Evolutionary conservation across 2,113 vertebrate genomes (phyloP).

Genomic region (Leucopternis melanops): DNA sequence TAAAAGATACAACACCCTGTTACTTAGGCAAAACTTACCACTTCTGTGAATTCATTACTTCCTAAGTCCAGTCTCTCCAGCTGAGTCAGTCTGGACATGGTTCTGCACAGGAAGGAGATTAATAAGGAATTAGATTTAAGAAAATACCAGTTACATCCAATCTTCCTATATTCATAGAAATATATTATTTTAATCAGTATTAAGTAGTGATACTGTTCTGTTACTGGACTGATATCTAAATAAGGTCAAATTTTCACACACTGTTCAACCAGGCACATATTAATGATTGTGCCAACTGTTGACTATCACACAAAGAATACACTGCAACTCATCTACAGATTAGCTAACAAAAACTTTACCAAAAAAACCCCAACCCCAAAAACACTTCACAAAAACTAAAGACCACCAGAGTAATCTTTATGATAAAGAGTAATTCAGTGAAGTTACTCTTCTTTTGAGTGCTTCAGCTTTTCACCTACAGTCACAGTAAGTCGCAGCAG

Average conservation of each 20-base stretch:
- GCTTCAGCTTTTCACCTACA: background rate
- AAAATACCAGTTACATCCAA: background rate
- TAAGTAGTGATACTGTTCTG: background rate
- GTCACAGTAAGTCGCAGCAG: background rate
- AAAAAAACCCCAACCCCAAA: no score
- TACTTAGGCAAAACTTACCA: conserved; percentile 76
- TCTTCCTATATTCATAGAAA: background rate
- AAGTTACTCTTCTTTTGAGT: background rate
- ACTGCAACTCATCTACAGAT: background rate
- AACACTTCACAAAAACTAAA: background rate
- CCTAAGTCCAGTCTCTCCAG: conserved; percentile 96
- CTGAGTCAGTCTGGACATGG: conserved; percentile 95
- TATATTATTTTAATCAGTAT: background rate
- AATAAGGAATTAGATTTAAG: conserved; percentile 35
- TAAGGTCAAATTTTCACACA: background rate
- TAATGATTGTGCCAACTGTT: background rate
- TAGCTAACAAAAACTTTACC: background rate
- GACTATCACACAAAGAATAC: background rate
- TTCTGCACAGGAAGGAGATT: conserved; percentile 73
- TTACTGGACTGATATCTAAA: background rate
- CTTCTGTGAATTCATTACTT: conserved; percentile 98
- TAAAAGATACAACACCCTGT: background rate
- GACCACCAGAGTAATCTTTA: background rate
- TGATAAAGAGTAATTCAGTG: background rate
- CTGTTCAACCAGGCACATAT: background rate